Evolutionary conservation across 2,797 vertebrate genomes (phyloP), one percentile per base, ranked within the genome.

Genomic region (Etheostoma perlongum): DNA sequence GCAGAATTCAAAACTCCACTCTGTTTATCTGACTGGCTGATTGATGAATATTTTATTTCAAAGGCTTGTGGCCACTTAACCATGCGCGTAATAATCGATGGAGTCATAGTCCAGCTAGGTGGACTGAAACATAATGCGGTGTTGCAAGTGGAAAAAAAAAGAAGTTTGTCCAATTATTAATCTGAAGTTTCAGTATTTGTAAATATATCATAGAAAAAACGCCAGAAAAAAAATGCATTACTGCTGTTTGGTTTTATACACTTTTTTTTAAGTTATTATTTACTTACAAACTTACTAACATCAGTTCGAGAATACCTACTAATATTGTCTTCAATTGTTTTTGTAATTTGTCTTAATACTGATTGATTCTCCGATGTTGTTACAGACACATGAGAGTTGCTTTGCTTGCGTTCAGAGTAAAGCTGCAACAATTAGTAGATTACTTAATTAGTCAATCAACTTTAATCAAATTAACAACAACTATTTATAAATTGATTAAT

Each of bases 51-150:
- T 44, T 68, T 69, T 58, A 16, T 59, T 46, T 59, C 3, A 12
- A 59, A 12, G n/a, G 15, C 2, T 15, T 72, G 42, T 42, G 15
- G 25, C 49, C 57, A 55, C 18, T 70, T 70, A 60, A 61, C 6
- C 0, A 3, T 48, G 21, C 69, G 19, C 19, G 54, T 65, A 53
- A 44, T 65, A 53, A 44, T 16, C 11, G n/a, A 40, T 36, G 6
- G n/a, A 30, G 25, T 19, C 25, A 1, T 30, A 7, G 18, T n/a
- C 52, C 63, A 53, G 40, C 25, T 36, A 33, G 2, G 18, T 13
- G 30, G 19, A 55, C 47, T 27, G 21, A 40, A 46, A 52, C 13
- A 47, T 27, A 10, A 60, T 11, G 25, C 13, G 7, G 13, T 33
- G 23, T 44, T 44, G 25, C 12, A 49, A 47, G 6, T 33, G 67